Evolutionary conservation across 1,140 invertebrate species (phyloP), one percentile per base, ranked within the genome.

Genomic region (Elymnias hypermnestra): DNA sequence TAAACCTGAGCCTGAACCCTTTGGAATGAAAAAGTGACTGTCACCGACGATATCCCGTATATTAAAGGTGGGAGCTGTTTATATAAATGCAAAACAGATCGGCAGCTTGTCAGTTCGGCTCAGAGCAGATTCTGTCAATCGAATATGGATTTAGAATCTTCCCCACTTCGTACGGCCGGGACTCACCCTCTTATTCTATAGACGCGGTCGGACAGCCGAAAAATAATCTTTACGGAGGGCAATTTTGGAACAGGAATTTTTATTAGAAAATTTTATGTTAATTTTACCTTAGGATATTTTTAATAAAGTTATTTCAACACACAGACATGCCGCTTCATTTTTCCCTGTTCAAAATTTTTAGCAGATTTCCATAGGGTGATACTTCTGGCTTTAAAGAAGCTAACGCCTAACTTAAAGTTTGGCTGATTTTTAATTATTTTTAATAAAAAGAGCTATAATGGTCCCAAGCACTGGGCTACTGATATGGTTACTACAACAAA

Each of bases 81-180:
- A 85, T 85, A 83, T 85, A 85, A 85, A 85, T 85, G 81, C 81
- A 85, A 85, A 85, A 72, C 74, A 82, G 81, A 72, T 83, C 76
- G 76, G 74, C 72, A 75, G 72, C 75, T 84, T 85, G 81, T 85
- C 81, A 83, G 73, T 69, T 77, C 72, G 73, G 71, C 73, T 83
- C 76, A 82, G 72, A 56, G 72, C 57, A 71, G 69, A 79, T 74
- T 67, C 68, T 61, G 59, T 64, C 78, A 76, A 82, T 84, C 74
- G 81, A 84, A 84, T 84, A 83, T 84, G 77, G 81, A 84, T 84
- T 81, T 74, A 75, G 66, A 79, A 61, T 74, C 71, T 71, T 76
- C 70, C 73, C 73, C 62, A 63, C 73, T 66, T 45, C 66, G 57
- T 63, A 51, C 64, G 65, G 64, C 58, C 42, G 44, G 51, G 55